Conservation (phyloP, 1,140 invertebrate genomes). For the Caenorhabditis elegans region WBcel235 BX284605.5:10599501-10600000, state of each 20-base stretch:
- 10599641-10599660: neutral
- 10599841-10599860: conserved; percentile 52
- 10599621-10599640: neutral
- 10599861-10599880: conserved; percentile 54
- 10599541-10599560: neutral
- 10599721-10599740: neutral
- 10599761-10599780: conserved; percentile 44
- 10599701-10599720: neutral
- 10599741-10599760: conserved; percentile 52
- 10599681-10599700: neutral
- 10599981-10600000: neutral
- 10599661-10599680: neutral
- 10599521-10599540: neutral
- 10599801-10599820: conserved; percentile 37
- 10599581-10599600: conserved; percentile 25
- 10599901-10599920: conserved; percentile 52
- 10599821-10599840: conserved; percentile 58
- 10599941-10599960: conserved; percentile 56
- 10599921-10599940: conserved; percentile 54
- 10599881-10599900: conserved; percentile 51
- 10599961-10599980: neutral
- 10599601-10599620: neutral
- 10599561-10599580: neutral
- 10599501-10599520: neutral
- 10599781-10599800: conserved; percentile 51